Evolutionary conservation across 2,888 invertebrate genomes (phyloP).

Genomic region (Caradrina clavipalpis): DNA sequence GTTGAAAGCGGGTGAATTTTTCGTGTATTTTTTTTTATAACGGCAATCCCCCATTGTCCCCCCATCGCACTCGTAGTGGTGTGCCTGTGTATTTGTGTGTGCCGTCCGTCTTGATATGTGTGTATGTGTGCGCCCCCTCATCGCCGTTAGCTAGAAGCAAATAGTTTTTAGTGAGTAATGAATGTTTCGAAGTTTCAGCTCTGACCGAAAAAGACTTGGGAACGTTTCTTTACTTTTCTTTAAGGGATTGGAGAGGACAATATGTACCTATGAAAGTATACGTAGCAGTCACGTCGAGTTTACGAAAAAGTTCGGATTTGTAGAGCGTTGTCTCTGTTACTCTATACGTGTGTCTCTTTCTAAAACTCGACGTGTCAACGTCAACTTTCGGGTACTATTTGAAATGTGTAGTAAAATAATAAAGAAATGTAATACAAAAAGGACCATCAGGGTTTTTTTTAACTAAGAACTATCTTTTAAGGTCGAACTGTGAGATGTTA

Average conservation of each 20-base stretch:
- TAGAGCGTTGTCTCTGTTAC: background rate
- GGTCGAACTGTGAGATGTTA: conserved; percentile 51
- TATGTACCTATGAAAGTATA: background rate
- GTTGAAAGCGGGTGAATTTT: conserved; percentile 56
- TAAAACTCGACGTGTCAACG: too few relatives aligned
- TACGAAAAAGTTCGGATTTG: background rate
- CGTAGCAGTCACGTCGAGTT: background rate
- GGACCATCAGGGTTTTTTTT: background rate
- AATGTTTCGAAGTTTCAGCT: conserved; percentile 69
- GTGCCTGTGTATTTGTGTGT: conserved; percentile 85
- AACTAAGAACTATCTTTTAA: conserved; percentile 34
- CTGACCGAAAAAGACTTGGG: conserved; percentile 52
- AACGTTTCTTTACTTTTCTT: conserved; percentile 5
- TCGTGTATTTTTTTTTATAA: conserved; percentile 71
- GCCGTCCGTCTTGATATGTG: conserved; percentile 90
- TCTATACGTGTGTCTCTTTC: background rate
- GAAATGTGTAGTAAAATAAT: conserved; percentile 1
- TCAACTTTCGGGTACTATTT: background rate
- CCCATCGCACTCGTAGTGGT: conserved; percentile 81
- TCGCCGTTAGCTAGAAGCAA: conserved; percentile 90
- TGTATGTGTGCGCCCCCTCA: conserved; percentile 86
- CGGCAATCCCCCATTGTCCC: conserved; percentile 79
- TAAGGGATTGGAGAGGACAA: background rate
- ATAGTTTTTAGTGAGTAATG: conserved; percentile 85
- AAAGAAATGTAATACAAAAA: background rate